These are phyloP conservation scores for Triops cancriformis DNA, from an alignment of 1,140 invertebrate species.

Conservation along the genomic window DNA sequence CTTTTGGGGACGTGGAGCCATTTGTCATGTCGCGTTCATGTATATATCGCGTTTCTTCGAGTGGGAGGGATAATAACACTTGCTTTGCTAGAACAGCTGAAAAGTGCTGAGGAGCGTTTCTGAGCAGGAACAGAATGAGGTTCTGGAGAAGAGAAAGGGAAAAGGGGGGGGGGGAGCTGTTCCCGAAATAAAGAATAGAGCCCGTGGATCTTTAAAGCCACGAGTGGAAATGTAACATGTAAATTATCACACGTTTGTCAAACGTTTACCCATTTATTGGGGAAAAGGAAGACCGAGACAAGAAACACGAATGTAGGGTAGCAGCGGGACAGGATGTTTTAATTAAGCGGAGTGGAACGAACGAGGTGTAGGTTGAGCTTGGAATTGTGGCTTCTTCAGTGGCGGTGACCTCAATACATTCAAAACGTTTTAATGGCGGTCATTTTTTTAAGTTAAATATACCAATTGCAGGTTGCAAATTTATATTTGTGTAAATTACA, in stretches of 20 bases:
- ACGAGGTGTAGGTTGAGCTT: background rate
- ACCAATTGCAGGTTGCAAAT: too few relatives aligned
- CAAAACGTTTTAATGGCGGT: background rate
- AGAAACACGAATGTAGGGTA: background rate
- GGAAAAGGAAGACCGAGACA: background rate
- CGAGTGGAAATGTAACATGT: background rate
- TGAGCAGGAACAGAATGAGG: background rate
- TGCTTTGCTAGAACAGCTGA: background rate
- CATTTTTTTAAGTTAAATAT: too few relatives aligned
- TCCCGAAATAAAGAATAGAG: background rate
- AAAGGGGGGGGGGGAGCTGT: background rate
- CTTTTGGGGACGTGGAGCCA: background rate
- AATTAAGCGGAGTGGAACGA: background rate
- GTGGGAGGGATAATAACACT: slow-evolving; percentile 10
- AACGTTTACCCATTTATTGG: background rate
- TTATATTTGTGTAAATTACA: too few relatives aligned
- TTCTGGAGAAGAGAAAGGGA: background rate
- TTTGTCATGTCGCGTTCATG: background rate
- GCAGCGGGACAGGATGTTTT: background rate
- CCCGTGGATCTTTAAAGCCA: background rate
- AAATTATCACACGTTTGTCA: too few relatives aligned
- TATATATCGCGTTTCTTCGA: background rate
- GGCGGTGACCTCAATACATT: background rate
- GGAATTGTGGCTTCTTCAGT: background rate
- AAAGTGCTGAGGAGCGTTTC: slow-evolving; percentile 3